Conservation (phyloP, 1,140 invertebrate genomes). For the Monomorium pharaonis region DNA sequence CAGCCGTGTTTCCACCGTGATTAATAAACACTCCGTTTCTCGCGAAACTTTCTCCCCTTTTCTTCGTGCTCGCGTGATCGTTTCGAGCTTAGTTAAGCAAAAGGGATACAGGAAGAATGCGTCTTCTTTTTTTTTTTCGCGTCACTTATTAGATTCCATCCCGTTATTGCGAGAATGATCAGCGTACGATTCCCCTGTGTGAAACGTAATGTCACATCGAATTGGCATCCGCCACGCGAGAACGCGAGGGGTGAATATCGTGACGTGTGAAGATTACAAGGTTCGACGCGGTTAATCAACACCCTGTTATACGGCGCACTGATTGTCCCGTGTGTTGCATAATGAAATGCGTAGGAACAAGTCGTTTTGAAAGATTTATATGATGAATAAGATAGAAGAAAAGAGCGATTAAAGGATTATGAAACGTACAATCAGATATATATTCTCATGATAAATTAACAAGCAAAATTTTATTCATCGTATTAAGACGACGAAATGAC, state of each 20-base stretch:
- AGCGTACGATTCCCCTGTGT: background rate
- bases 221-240: background rate
- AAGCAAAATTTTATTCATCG: background rate
- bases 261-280: background rate
- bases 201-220: slow-evolving; percentile 26
- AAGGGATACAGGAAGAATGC: slow-evolving; percentile 14
- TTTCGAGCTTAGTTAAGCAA: background rate
- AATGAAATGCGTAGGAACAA: background rate
- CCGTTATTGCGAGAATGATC: slow-evolving; percentile 26
- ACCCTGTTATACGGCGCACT: background rate
- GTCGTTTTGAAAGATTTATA: background rate
- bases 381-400: background rate
- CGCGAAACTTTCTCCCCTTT: background rate
- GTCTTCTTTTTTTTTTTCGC: slow-evolving; percentile 22
- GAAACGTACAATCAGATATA: background rate
- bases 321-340: background rate
- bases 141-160: slow-evolving; percentile 10
- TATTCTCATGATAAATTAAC: background rate
- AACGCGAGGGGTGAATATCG: slow-evolving; percentile 4
- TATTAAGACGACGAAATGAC: background rate
- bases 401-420: background rate
- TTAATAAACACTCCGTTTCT: slow-evolving; percentile 63
- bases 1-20: slow-evolving; percentile 43
- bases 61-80: slow-evolving; percentile 21
- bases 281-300: background rate